Evolutionary conservation across 2,888 invertebrate species (phyloP), one percentile per base, ranked within the genome.

Genomic region (Agonum fuliginosum): DNA sequence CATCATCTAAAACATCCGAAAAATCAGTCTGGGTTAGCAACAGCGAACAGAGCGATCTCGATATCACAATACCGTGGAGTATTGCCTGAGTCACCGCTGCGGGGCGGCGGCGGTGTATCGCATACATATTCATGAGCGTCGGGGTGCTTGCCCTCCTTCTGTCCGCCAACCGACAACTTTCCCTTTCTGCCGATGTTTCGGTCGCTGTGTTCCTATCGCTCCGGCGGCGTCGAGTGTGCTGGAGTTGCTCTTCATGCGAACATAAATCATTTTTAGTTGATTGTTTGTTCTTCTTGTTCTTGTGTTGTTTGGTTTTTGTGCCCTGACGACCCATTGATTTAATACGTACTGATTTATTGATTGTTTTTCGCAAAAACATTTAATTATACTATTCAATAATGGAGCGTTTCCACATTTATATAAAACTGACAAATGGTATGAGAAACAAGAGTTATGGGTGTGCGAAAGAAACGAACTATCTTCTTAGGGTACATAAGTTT

Each of bases 101-200:
- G 82, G 81, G 70, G 17, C 70, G 8, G 22, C 70, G 70, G n/a
- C 41, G 41, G 67, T 10, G 58, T 54, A 54, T 27, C 70, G 70
- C 84, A 86, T 86, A 86, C 86, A 86, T 86, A 86, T 86, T 86
- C 86, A 86, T 86, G 86, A 86, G 84, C 80, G 82, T 79, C 79
- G 80, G 79, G 81, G 79, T 83, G 83, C 84, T 85, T 86, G 85
- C 86, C 85, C 85, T 85, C 46, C 70, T 70, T 70, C 46, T 70
- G 70, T 70, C 70, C 37, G 37, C 37, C 70, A 14, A 30, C 70
- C 46, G 43, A 41, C 67, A 67, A 70, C 70, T 70, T 70, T 70
- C 70, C 70, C 70, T 70, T 46, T 70, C 70, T 46, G 70, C 0
- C 70, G 70, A 70, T 43, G 70, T 70, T 67, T 67, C 58, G 54